A percentile compares a stretch with the other conserved stretches of the same genome.
These are phyloP conservation scores for Ruditapes philippinarum DNA, from an alignment of 1,140 invertebrate genomes.

Conservation along the genomic window DNA sequence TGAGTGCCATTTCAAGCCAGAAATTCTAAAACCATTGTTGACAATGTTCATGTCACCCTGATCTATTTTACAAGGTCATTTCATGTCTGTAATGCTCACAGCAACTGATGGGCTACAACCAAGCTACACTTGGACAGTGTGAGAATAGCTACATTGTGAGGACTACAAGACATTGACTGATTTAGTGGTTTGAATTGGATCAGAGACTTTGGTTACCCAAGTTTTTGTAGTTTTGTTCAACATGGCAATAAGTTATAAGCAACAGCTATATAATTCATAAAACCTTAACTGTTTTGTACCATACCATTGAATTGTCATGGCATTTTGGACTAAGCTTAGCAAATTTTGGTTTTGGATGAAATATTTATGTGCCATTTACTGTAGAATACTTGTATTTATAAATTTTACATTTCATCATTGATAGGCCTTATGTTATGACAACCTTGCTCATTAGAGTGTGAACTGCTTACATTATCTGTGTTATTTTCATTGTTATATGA, in stretches of 20 bases:
- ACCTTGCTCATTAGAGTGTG: not conserved
- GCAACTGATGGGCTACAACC: not conserved
- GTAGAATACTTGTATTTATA: slow-evolving; percentile 13
- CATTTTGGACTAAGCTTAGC: not conserved
- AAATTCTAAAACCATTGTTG: slow-evolving; percentile 5
- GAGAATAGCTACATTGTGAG: not conserved
- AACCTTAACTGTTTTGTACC: not conserved
- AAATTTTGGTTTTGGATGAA: not conserved
- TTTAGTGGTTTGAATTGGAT: too few species aligned
- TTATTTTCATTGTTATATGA: too few species aligned
- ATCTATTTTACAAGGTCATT: too few species aligned
- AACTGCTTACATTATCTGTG: too few species aligned
- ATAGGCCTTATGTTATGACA: not conserved
- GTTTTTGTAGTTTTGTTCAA: not conserved
- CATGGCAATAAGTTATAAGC: slow-evolving; percentile 14
- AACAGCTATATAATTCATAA: not conserved
- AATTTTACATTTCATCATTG: not conserved
- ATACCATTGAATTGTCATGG: not conserved
- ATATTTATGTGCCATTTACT: not conserved
- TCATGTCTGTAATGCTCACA: too few species aligned
- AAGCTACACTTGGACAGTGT: not conserved
- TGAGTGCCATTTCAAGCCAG: slow-evolving; percentile 47
- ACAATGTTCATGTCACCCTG: not conserved
- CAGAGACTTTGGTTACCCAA: not conserved
- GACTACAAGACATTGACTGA: too few species aligned